Evolutionary conservation across 2,797 vertebrate genomes (phyloP).

Genomic region (Phataginus tetradactyla): DNA sequence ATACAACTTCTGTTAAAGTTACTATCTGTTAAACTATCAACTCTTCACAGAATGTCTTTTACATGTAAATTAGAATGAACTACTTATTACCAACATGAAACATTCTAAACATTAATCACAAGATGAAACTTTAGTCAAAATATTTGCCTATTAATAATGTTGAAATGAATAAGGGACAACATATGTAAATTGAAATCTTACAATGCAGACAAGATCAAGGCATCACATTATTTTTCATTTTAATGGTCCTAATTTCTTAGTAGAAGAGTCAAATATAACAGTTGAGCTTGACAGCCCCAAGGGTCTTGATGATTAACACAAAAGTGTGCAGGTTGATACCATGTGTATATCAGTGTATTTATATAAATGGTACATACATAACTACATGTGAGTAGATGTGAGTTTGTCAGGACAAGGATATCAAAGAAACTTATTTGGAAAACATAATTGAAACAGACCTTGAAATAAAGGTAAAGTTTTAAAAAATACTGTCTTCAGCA

Average conservation of each 20-base stretch:
- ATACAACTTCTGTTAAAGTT: neutral
- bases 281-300: neutral
- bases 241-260: neutral
- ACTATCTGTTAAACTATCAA: constrained; percentile 28
- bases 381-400: neutral
- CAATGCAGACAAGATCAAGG: neutral
- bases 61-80: neutral
- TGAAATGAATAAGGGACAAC: constrained; percentile 35
- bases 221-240: neutral
- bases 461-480: constrained; percentile 78
- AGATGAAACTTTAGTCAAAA: constrained; percentile 41
- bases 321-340: neutral
- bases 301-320: constrained; percentile 21
- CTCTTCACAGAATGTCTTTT: neutral
- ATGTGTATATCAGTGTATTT: neutral
- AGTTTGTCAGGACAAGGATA: constrained; percentile 43
- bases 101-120: neutral
- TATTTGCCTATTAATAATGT: neutral
- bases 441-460: constrained; percentile 72
- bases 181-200: neutral
- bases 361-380: constrained; percentile 34
- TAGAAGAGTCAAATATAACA: constrained; percentile 37
- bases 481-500: constrained; percentile 81
- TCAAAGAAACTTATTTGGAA: constrained; percentile 66
- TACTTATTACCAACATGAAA: neutral